Conservation (phyloP, 92 coral and sea anemone genomes). For the Muricea muricata region DNA sequence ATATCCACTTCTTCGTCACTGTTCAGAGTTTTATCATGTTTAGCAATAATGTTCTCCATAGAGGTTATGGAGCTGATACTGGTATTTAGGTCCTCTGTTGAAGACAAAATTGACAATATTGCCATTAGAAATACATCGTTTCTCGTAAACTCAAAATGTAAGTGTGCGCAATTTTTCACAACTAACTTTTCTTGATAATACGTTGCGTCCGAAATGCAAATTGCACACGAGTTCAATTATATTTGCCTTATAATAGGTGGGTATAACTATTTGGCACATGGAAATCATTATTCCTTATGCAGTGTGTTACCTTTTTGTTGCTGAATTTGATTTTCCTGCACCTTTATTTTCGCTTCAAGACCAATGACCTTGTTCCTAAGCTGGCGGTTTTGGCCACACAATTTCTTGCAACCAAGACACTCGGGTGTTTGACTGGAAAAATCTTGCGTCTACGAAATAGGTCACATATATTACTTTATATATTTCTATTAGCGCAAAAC, state of each 20-base stretch:
- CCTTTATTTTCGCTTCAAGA: slow-evolving; percentile 12
- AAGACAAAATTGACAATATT: no score
- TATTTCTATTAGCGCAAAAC: no score
- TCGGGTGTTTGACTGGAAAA: slow-evolving; percentile 4
- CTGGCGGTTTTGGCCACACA: no score
- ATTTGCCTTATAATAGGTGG: no score
- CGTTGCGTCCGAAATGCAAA: no score
- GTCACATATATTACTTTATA: background rate
- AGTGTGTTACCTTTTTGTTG: background rate
- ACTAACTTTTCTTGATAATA: no score
- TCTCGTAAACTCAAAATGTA: no score
- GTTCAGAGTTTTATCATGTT: background rate
- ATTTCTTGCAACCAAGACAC: slow-evolving; percentile 5
- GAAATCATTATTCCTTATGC: background rate
- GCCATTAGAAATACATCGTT: no score
- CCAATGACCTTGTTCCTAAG: slow-evolving; percentile 5
- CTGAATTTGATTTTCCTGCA: slow-evolving; percentile 16
- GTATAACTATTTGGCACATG: background rate
- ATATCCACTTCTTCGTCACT: background rate
- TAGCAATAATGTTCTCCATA: background rate
- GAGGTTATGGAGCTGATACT: background rate
- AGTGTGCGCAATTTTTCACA: no score
- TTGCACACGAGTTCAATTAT: no score
- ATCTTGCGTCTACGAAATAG: slow-evolving; percentile 4
- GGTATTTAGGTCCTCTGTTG: no score